Percentiles rank a stretch among this genome's conserved stretches.
Evolutionary conservation across 2,888 invertebrate genomes (phyloP).

Genomic region (Caenorhabditis japonica): DNA sequence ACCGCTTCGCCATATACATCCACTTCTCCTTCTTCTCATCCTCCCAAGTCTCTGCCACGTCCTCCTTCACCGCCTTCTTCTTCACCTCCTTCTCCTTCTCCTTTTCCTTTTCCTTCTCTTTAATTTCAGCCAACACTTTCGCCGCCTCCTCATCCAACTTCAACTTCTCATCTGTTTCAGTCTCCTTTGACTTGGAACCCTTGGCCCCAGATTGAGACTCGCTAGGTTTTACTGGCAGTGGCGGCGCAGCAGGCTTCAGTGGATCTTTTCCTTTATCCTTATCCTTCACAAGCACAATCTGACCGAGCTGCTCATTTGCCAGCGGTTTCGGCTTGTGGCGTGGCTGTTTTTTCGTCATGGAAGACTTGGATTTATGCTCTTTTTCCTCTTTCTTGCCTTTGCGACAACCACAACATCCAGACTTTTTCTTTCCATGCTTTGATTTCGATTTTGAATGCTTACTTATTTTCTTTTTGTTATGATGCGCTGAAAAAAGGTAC

Average conservation of each 20-base stretch:
- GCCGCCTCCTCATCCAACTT: neutral
- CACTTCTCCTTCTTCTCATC: constrained; percentile 5
- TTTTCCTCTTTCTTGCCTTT: no score
- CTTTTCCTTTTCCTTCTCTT: neutral
- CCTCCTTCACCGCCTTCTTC: neutral
- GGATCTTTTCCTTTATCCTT: neutral
- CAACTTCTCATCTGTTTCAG: neutral
- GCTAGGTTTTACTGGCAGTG: no score
- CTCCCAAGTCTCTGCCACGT: neutral
- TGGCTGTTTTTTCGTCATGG: neutral
- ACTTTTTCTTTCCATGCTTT: no score
- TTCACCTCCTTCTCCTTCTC: neutral
- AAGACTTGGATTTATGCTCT: no score
- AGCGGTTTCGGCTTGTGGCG: neutral
- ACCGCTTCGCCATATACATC: constrained; percentile 1
- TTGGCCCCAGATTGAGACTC: no score
- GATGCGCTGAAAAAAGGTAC: no score
- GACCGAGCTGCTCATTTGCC: constrained; percentile 2
- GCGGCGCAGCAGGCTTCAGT: no score
- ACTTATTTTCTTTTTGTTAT: no score
- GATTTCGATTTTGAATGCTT: no score
- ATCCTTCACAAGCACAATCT: constrained; percentile 3
- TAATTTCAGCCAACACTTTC: neutral
- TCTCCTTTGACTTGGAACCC: neutral
- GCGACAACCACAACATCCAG: no score